Conservation (phyloP, 2,113 vertebrate species). For the Pseudopodoces humilis region DNA sequence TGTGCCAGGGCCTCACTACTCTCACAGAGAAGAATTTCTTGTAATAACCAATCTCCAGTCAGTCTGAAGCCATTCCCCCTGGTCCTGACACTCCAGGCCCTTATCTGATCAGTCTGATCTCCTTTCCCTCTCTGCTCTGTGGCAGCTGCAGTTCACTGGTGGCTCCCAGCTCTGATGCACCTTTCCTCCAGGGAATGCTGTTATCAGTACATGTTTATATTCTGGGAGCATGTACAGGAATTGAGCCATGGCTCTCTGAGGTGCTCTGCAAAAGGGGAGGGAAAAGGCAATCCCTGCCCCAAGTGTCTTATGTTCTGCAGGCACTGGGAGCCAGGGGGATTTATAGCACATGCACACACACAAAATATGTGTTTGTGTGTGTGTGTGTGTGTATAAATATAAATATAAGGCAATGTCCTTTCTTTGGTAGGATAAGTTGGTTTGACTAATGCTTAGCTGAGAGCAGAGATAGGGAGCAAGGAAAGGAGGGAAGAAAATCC, state of each 20-base stretch:
- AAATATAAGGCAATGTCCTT: not conserved
- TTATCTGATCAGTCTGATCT: not conserved
- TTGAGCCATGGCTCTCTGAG: not conserved
- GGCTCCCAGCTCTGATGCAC: not conserved
- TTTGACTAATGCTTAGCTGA: not conserved
- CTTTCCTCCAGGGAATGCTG: not conserved
- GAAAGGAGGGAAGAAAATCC: not conserved
- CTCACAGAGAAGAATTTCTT: not conserved
- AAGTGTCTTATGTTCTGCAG: not conserved
- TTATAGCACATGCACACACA: not conserved
- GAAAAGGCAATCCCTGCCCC: not conserved
- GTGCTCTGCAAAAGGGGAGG: not conserved
- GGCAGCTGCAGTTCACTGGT: not conserved
- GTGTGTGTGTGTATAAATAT: too few relatives aligned
- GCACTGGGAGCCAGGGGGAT: not conserved
- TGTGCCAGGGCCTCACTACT: not conserved
- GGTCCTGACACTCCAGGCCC: not conserved
- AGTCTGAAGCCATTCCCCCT: not conserved
- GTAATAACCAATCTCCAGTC: not conserved
- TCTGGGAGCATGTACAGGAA: not conserved
- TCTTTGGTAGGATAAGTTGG: not conserved
- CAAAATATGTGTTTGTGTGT: too few relatives aligned
- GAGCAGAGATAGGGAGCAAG: not conserved
- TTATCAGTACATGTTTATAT: rapidly evolving
- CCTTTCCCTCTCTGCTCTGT: not conserved